phyloP scores from a whole-genome alignment of 1,140 invertebrate species.

The Ganaspis sp. region DNA sequence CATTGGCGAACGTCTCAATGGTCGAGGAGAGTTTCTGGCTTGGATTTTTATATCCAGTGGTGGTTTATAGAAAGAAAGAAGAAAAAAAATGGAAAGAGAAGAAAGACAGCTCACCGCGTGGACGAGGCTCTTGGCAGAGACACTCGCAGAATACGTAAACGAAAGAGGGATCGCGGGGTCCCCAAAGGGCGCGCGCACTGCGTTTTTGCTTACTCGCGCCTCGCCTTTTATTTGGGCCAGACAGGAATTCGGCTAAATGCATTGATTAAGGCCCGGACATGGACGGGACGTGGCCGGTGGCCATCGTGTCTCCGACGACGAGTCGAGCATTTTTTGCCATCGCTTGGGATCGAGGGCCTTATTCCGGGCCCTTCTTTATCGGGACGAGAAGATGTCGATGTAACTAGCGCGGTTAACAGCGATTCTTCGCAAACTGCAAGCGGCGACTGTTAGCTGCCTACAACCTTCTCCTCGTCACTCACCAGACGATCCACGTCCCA shows the following conservation, averaged over 20 bases:
- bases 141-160: slow-evolving; percentile 72
- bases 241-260: slow-evolving; percentile 77
- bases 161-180: slow-evolving; percentile 32
- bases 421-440: slow-evolving; percentile 42
- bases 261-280: slow-evolving; percentile 76
- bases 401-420: slow-evolving; percentile 51
- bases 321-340: slow-evolving; percentile 59
- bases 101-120: slow-evolving; percentile 32
- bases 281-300: slow-evolving; percentile 70
- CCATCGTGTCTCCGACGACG: slow-evolving; percentile 41
- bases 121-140: slow-evolving; percentile 53
- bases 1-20: background rate
- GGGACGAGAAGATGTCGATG: slow-evolving; percentile 26
- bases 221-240: slow-evolving; percentile 75
- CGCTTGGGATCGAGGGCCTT: background rate
- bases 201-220: slow-evolving; percentile 69
- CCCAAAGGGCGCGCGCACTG: slow-evolving; percentile 51
- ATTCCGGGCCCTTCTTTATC: slow-evolving; percentile 35
- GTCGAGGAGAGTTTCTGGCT: background rate
- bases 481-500: background rate
- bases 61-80: slow-evolving; percentile 33
- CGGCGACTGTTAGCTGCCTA: slow-evolving; percentile 9
- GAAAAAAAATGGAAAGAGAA: slow-evolving; percentile 45
- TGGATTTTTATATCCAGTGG: background rate
- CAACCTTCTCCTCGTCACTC: slow-evolving; percentile 6